phyloP scores from a whole-genome alignment of 2,888 invertebrate species.

The Litoditis marina region DNA sequence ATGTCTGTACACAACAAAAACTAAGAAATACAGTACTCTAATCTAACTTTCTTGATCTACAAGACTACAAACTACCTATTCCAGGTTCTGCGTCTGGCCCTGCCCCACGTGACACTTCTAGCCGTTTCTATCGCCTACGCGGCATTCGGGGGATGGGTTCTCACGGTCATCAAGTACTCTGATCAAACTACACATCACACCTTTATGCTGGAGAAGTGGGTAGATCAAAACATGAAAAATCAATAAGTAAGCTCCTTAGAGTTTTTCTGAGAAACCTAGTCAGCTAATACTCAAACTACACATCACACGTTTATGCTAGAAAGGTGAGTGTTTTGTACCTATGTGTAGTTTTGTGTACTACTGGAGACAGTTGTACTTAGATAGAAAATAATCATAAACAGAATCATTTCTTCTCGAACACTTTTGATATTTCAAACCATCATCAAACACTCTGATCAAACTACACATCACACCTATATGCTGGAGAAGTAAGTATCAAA shows the following conservation, averaged over 20 bases:
- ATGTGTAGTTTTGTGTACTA: no score
- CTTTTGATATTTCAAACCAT: slow-evolving; percentile 51
- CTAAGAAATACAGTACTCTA: not conserved
- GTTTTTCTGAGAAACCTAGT: no score
- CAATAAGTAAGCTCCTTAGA: no score
- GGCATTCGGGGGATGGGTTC: slow-evolving; percentile 51
- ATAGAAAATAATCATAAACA: no score
- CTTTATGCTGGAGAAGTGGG: slow-evolving; percentile 27
- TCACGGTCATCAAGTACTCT: slow-evolving; percentile 49
- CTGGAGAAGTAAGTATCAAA: slow-evolving; percentile 27
- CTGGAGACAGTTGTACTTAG: no score
- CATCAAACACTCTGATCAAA: slow-evolving; percentile 46
- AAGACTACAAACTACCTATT: no score
- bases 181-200: slow-evolving; percentile 31
- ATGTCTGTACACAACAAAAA: no score
- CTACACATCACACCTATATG: slow-evolving; percentile 21
- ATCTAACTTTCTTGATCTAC: not conserved
- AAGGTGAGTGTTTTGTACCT: no score
- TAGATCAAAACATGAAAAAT: no score
- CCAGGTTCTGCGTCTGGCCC: slow-evolving; percentile 57
- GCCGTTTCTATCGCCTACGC: slow-evolving; percentile 56
- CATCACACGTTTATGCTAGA: no score
- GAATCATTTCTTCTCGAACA: no score
- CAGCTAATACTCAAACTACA: no score
- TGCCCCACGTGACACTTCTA: slow-evolving; percentile 58